Percentiles rank a stretch among this genome's conserved stretches.
Conservation (phyloP, 2,113 vertebrate genomes). For the Upupa epops region DNA sequence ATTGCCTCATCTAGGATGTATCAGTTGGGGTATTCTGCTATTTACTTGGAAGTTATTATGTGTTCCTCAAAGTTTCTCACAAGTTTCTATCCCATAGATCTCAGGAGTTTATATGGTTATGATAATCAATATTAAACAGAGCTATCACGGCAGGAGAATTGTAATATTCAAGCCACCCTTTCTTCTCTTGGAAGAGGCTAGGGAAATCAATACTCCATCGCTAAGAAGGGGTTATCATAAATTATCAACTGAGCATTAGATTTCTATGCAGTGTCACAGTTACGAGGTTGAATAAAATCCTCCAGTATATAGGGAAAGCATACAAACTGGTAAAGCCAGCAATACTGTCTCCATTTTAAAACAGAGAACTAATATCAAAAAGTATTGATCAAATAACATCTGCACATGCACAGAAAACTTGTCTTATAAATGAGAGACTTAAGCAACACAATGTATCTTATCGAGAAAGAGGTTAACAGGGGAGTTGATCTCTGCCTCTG, state of each 20-base stretch:
- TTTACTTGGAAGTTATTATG: conserved; percentile 56
- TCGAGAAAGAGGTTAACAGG: not conserved
- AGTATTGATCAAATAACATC: not conserved
- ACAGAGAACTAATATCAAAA: not conserved
- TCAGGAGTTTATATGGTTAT: conserved; percentile 44
- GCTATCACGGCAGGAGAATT: not conserved
- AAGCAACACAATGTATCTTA: not conserved
- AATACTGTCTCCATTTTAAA: not conserved
- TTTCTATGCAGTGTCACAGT: not conserved
- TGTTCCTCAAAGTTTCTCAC: conserved; percentile 42
- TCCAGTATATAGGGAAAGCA: not conserved
- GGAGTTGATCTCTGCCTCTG: not conserved
- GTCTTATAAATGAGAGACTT: not conserved
- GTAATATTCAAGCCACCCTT: conserved; percentile 35
- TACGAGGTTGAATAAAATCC: conserved; percentile 3
- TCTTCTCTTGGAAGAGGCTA: conserved; percentile 1
- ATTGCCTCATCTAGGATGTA: not conserved
- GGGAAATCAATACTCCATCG: conserved; percentile 49
- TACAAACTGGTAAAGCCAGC: not conserved
- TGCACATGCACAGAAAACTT: not conserved
- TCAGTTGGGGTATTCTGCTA: conserved; percentile 49
- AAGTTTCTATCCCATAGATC: conserved; percentile 38
- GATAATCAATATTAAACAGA: conserved; percentile 58
- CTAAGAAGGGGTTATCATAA: conserved; percentile 56
- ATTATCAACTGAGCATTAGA: conserved; percentile 39